Percentiles rank a stretch among this genome's conserved stretches.
Evolutionary conservation across 2,797 vertebrate species (phyloP).

Genomic region (Acanthis flammea): DNA sequence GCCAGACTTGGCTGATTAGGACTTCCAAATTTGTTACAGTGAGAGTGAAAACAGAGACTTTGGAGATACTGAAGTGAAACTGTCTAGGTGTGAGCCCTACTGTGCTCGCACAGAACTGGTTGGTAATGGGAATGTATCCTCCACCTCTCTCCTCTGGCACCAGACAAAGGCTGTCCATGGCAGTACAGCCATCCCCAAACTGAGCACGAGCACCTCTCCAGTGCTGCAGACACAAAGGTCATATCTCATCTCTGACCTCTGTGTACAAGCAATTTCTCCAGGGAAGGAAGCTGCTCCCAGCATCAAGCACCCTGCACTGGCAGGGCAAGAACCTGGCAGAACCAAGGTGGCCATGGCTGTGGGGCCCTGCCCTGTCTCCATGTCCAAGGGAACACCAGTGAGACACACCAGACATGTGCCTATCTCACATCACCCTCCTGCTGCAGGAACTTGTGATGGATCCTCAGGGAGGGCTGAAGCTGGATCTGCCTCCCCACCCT

Average conservation of each 20-base stretch:
- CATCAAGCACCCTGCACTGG: neutral
- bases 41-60: neutral
- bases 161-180: neutral
- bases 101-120: neutral
- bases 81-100: neutral
- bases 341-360: neutral
- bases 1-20: neutral
- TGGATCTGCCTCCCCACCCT: neutral
- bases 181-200: neutral
- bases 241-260: neutral
- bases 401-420: neutral
- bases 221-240: neutral
- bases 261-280: neutral
- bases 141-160: neutral
- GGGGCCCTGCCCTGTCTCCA: neutral
- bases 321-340: neutral
- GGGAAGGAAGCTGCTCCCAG: neutral
- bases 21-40: neutral
- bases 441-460: neutral
- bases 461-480: neutral
- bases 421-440: neutral
- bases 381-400: neutral
- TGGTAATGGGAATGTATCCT: neutral
- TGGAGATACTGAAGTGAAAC: neutral
- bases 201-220: neutral